These are phyloP conservation scores for Sciurus vulgaris DNA, from an alignment of 2,797 vertebrate genomes.

Conservation along the genomic window DNA sequence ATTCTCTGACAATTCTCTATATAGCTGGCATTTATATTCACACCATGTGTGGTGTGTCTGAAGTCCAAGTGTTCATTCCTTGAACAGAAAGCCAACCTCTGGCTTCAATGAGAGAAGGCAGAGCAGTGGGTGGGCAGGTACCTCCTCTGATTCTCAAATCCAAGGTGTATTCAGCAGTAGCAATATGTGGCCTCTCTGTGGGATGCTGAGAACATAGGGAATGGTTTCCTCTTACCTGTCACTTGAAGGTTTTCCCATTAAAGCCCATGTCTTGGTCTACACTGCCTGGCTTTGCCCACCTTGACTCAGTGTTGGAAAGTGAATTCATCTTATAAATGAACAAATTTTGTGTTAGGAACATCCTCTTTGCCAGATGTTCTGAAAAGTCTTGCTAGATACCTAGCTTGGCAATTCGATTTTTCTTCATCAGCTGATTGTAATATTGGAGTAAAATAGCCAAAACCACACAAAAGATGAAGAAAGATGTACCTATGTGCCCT, in stretches of 20 bases:
- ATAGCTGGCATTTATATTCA: not conserved
- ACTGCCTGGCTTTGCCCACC: not conserved
- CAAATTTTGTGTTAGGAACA: not conserved
- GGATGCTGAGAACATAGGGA: not conserved
- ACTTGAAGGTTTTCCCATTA: not conserved
- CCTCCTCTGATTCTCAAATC: not conserved
- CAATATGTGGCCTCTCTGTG: not conserved
- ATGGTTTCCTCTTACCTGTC: not conserved
- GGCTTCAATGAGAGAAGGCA: not conserved
- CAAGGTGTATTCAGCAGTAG: not conserved
- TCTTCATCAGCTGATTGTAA: not conserved
- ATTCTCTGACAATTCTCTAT: not conserved
- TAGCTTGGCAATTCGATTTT: not conserved
- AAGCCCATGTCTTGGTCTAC: not conserved
- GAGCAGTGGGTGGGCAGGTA: not conserved
- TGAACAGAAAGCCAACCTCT: not conserved
- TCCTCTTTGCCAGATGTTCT: not conserved
- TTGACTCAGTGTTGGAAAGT: slow-evolving; percentile 12
- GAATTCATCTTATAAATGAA: not conserved
- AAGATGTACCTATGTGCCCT: not conserved
- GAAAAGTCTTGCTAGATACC: not conserved
- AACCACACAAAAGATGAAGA: not conserved
- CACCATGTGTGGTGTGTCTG: not conserved
- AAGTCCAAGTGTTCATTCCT: not conserved
- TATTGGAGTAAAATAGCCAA: not conserved